Evolutionary conservation across 2,888 invertebrate genomes (phyloP).

Genomic region (Dynastes maya): DNA sequence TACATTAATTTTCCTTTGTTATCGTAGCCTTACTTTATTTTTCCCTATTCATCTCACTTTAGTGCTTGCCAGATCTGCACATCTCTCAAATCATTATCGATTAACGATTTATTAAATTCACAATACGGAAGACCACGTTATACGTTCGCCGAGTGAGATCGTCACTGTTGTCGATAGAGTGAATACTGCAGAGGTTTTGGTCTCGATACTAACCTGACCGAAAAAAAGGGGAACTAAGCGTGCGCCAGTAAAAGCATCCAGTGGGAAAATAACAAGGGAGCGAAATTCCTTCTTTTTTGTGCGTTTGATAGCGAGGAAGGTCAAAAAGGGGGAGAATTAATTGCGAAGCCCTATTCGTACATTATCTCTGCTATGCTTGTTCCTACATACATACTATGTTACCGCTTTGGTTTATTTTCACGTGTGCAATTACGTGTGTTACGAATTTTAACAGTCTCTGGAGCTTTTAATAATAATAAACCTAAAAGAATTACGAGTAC

Average conservation of each 20-base stretch:
- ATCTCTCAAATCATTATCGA: slow-evolving; percentile 33
- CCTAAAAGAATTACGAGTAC: no score
- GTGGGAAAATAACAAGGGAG: slow-evolving; percentile 49
- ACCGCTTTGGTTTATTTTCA: slow-evolving; percentile 25
- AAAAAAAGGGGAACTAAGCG: slow-evolving; percentile 42
- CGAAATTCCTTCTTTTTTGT: slow-evolving; percentile 15
- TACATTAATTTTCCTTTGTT: slow-evolving; percentile 34
- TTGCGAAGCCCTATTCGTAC: slow-evolving; percentile 31
- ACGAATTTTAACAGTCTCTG: neutral
- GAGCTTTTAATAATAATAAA: no score
- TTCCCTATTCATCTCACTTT: slow-evolving; percentile 3
- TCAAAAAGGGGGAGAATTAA: slow-evolving; percentile 41
- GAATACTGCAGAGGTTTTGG: slow-evolving; percentile 33
- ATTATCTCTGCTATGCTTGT: slow-evolving; percentile 6
- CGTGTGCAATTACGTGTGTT: neutral
- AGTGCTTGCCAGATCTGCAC: neutral
- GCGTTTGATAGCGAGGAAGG: slow-evolving; percentile 10
- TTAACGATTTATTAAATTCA: slow-evolving; percentile 48
- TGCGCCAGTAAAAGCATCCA: slow-evolving; percentile 43
- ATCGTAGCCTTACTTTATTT: slow-evolving; percentile 6
- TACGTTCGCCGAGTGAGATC: slow-evolving; percentile 35
- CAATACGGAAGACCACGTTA: slow-evolving; percentile 49
- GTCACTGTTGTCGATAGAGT: slow-evolving; percentile 37
- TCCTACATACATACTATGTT: neutral
- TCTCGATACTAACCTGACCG: slow-evolving; percentile 34